Conservation (phyloP, 2,113 vertebrate genomes). For the Lamprotornis superbus region DNA sequence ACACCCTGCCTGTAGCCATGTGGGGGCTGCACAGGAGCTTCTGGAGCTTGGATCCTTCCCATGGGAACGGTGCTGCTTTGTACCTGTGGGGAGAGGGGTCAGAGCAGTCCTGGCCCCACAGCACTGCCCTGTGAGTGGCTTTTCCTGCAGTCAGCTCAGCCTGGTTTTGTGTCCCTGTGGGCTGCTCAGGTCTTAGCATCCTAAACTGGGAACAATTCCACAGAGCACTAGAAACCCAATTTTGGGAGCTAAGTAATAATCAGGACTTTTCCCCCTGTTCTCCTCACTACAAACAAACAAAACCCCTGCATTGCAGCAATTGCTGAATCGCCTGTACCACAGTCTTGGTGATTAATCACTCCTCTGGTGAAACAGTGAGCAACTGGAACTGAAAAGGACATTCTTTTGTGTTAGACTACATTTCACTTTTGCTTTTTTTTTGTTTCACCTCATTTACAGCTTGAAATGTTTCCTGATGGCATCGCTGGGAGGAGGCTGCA, state of each 20-base stretch:
- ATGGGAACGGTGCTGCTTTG: accelerated
- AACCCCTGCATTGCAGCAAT: slow-evolving; percentile 60
- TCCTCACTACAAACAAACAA: slow-evolving; percentile 27
- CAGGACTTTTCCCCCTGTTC: not conserved
- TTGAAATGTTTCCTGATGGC: not conserved
- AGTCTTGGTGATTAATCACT: slow-evolving; percentile 56
- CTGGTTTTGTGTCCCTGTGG: accelerated
- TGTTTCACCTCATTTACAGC: not conserved
- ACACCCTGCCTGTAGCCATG: accelerated
- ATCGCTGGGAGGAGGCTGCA: not conserved
- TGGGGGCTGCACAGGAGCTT: not conserved
- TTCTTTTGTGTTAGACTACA: not conserved
- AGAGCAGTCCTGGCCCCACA: not conserved
- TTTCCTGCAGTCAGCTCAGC: not conserved
- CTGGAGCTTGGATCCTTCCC: not conserved
- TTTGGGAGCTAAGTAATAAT: not conserved
- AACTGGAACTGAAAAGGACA: not conserved
- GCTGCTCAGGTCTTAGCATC: not conserved
- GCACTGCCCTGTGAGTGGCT: accelerated
- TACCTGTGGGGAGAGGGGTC: accelerated
- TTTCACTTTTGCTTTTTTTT: not conserved
- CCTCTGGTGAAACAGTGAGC: slow-evolving; percentile 33
- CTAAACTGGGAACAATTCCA: not conserved
- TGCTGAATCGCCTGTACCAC: not conserved
- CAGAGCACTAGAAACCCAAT: not conserved